Evolutionary conservation across 1,140 invertebrate species (phyloP), one percentile per base, ranked within the genome.

Genomic region (Galleria mellonella): DNA sequence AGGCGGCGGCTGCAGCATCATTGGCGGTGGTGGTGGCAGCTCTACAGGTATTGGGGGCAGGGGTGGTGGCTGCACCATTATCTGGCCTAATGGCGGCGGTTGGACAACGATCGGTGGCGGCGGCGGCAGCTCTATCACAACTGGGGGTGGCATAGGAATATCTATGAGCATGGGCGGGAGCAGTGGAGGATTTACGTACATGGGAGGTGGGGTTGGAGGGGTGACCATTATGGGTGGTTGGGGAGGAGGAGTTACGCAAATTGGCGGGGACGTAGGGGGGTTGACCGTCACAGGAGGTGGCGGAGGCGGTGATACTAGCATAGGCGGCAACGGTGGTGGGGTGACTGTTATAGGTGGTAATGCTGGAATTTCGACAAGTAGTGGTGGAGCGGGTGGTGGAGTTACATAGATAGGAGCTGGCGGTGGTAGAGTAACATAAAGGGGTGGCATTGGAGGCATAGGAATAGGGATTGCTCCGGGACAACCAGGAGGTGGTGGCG

Each of bases 11-110:
- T 76, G 71, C 13, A 83, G 62, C 54, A 69, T 67, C 41, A 83
- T 62, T 0, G 78, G 74, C 11, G 75, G 57, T 7, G 52, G 55
- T 0, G 70, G 57, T 0, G 73, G 74, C 2, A 72, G 62, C 28
- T 82, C 72, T 4, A 82, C 61, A 0, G 70, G 69, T 47, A 81
- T 51, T 6, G 70, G 72, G 0, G 77, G 69, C 8, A 77, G 43
- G 9, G 66, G 53, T 0, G 77, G 77, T 0, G 72, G 72, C 28
- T 78, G 72, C 4, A 82, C 50, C 63, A 69, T 61, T n/a, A 82
- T 46, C 30, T 64, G 72, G 0, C 69, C 71, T 27, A 72, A 15
- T 15, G 72, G 61, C 1, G 74, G 74, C 1, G 71, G 67, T 13
- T 79, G 75, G 1, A 78, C 59, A 3, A 72, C 47, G 10, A 82